Base-by-base conservation (phyloP, 92 coral and sea anemone species). In the Zoanthus solanderi region DNA sequence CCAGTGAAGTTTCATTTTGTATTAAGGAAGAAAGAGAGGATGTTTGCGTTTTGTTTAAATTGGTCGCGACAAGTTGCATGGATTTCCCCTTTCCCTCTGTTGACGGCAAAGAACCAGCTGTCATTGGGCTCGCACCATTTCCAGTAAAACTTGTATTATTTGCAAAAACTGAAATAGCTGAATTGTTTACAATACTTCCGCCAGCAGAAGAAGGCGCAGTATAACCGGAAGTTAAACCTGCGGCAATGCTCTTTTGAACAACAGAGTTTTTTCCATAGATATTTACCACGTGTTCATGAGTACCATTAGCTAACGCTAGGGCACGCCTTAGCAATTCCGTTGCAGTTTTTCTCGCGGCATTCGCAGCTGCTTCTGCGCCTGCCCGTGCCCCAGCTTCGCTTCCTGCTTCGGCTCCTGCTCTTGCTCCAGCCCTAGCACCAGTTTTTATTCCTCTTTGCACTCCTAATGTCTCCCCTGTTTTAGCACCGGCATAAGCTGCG, bases 401-500 rank as follows among this genome's bases (percentile, higher is more conserved):
- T 5, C 90, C 97, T 10, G 93, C 92, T 29, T 56, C 63, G 0
- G 75, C 76, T 17, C 85, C 81, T 9, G 85, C 93, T 54, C 46
- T 47, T 8, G 71, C 91, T 2, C 90, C 93, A 17, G 88, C 93
- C 79, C 80, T 81, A 28, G 61, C 71, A 16, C 90, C 90, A 5
- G 90, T 72, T 1, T 13, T 68, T 50, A 42, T n/a, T 23, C 90
- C 94, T 12, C 65, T 85, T 63, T 15, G 46, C 1, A 89, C 89
- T 23, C 92, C 97, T 45, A 91, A 78, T 12, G 31, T 60, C 7
- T 87, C 97, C 9, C 95, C 97, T 23, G 97, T 89, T 47, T 73
- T 34, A 2, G 93, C 89, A 1, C 91, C 97, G 9, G 95, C 92
- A 17, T 52, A 86, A 6, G 98, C 98, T 47, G 96, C 96, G 67